Base-by-base conservation (phyloP, 2,888 invertebrate species). In the Dyspetes luteomarginatus region DNA sequence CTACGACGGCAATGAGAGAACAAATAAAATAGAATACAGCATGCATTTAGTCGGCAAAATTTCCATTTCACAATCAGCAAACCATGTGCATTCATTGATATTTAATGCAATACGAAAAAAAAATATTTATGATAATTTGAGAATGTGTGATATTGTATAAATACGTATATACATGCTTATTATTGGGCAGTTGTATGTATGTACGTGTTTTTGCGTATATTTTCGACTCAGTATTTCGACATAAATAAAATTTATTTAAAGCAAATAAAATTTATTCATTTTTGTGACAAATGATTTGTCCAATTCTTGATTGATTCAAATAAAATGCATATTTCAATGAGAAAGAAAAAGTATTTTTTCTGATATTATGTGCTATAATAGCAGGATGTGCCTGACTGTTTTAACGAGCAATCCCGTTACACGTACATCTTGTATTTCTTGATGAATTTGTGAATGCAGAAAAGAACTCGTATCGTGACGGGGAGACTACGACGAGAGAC, bases 371-470 rank as follows among this genome's bases (percentile, higher is more conserved):
- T 41, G 62, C 26, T 45, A 26, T 36, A 60, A n/a, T n/a, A 76
- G 67, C 75, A 65, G 65, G 65, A 60, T 67, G 67, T 55, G 60
- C 52, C 58, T 55, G n/a, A 28, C 52, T 28, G 67, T 36, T 62
- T 62, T 65, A 80, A 80, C 71, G 76, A 72, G 67, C 58, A 17
- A 60, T 67, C 36, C 80, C 71, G 79, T 80, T 75, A 67, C 50
- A 36, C 30, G 64, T 22, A 36, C 60, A 60, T 72, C 50, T 62
- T 50, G 79, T 60, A 30, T 76, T 52, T 80, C 71, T 56, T 41
- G 76, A 76, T 80, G 76, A 75, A 80, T 80, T 67, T 71, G 60
- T 30, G 55, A 72, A 72, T 80, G 76, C 67, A 72, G 75, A 80
- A 62, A 72, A 80, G 75, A 80, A 80, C 71, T 80, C 72, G 80